A percentile compares a stretch with the other conserved stretches of the same genome.
Conservation (phyloP, 2,797 vertebrate species). For the Leucoraja ocellata region DNA sequence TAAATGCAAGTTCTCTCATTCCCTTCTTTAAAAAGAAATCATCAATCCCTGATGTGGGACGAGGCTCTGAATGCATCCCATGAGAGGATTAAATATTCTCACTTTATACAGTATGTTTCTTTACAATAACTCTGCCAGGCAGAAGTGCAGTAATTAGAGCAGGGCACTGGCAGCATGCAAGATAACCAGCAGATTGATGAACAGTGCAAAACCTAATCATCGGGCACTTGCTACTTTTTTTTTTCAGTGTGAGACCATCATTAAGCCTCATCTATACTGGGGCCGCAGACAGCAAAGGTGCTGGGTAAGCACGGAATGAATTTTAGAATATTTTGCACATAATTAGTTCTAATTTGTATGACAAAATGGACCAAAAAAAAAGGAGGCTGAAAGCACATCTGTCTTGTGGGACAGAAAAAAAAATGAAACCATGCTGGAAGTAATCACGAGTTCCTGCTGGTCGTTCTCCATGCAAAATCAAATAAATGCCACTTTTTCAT, state of each 20-base stretch:
- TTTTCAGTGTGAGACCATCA: slow-evolving; percentile 14
- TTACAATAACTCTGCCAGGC: slow-evolving; percentile 29
- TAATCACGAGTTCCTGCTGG: slow-evolving; percentile 32
- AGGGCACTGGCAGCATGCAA: slow-evolving; percentile 2
- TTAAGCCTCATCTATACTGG: slow-evolving; percentile 32
- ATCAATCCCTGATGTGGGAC: background rate
- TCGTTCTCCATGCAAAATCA: slow-evolving; percentile 31
- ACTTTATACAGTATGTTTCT: background rate
- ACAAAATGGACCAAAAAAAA: slow-evolving; percentile 24
- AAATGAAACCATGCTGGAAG: slow-evolving; percentile 34
- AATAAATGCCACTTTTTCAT: slow-evolving; percentile 38
- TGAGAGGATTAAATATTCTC: slow-evolving; percentile 31
- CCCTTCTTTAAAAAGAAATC: background rate
- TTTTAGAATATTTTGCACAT: slow-evolving; percentile 35
- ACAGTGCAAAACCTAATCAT: slow-evolving; percentile 31
- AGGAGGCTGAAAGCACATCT: slow-evolving; percentile 34
- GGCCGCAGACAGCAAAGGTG: slow-evolving; percentile 25
- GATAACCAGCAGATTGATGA: slow-evolving; percentile 30
- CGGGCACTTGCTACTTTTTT: slow-evolving; percentile 34
- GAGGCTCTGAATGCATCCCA: background rate
- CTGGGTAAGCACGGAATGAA: slow-evolving; percentile 25
- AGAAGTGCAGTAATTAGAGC: slow-evolving; percentile 28
- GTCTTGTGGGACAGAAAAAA: slow-evolving; percentile 36
- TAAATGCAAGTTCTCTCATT: background rate
- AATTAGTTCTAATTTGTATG: slow-evolving; percentile 37